Conservation (phyloP, 1,140 invertebrate genomes). For the Asobara japonica region DNA sequence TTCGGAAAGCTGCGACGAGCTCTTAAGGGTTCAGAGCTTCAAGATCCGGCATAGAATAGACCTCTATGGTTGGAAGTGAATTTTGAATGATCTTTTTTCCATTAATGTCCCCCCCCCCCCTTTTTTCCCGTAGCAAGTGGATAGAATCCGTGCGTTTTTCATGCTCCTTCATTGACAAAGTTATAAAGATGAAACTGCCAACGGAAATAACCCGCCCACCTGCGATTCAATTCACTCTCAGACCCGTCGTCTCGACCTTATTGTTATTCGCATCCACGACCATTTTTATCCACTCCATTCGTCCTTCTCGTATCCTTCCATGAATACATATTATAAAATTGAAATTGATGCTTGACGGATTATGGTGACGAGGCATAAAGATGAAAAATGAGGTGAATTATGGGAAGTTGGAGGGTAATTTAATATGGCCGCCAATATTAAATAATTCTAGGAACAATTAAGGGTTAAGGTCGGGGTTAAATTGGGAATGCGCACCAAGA, state of each 20-base stretch:
- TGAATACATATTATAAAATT: background rate
- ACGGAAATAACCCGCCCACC: constrained; percentile 1
- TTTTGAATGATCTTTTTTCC: background rate
- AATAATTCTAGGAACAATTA: too few species aligned
- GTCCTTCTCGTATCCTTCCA: background rate
- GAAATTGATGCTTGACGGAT: constrained; percentile 6
- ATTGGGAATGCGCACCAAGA: too few species aligned
- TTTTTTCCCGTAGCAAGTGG: too few species aligned
- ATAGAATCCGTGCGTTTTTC: background rate
- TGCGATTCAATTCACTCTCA: background rate
- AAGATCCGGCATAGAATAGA: too few species aligned
- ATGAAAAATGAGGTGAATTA: background rate
- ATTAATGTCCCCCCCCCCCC: too few species aligned
- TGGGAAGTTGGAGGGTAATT: background rate
- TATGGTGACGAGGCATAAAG: background rate
- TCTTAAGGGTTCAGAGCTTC: too few species aligned
- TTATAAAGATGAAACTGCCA: background rate
- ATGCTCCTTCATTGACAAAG: background rate
- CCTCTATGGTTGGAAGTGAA: too few species aligned
- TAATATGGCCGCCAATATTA: too few species aligned
- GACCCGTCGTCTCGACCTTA: background rate
- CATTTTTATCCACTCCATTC: constrained; percentile 1
- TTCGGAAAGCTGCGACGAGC: too few species aligned
- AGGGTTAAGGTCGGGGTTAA: too few species aligned
- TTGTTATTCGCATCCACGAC: constrained; percentile 15